phyloP scores from a whole-genome alignment of 1,140 invertebrate species.

The Spodoptera frugiperda region DNA sequence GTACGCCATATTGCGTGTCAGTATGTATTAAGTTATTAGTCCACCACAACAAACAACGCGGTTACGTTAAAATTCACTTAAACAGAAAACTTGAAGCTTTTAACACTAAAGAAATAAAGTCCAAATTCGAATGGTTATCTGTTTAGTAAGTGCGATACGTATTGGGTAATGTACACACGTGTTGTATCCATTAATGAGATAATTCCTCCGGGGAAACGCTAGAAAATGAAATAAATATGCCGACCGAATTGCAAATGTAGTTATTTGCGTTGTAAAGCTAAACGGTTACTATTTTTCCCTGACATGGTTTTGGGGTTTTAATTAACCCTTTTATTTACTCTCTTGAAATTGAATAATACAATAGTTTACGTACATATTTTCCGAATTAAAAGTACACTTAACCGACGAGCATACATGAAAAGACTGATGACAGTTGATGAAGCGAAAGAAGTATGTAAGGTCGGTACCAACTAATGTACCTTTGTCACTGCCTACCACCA shows the following conservation, averaged over 20 bases:
- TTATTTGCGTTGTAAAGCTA: slow-evolving; percentile 51
- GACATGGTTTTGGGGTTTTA: slow-evolving; percentile 1
- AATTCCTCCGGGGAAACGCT: slow-evolving; percentile 57
- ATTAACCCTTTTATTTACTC: slow-evolving; percentile 4
- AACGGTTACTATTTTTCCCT: slow-evolving; percentile 22
- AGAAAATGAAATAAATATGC: slow-evolving; percentile 57
- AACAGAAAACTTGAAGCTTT: slow-evolving; percentile 10
- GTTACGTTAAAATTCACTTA: slow-evolving; percentile 1
- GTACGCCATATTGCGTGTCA: slow-evolving; percentile 32
- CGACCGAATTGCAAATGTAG: slow-evolving; percentile 55
- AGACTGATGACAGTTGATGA: no score
- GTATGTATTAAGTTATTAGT: slow-evolving; percentile 54
- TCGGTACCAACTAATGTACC: no score
- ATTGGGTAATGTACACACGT: slow-evolving; percentile 51
- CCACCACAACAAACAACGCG: slow-evolving; percentile 43
- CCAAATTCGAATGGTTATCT: slow-evolving; percentile 26
- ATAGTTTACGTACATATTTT: no score
- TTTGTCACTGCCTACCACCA: no score
- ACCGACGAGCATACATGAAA: no score
- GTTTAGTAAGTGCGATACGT: slow-evolving; percentile 26
- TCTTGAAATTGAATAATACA: no score
- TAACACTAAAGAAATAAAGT: slow-evolving; percentile 29
- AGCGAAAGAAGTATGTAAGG: no score
- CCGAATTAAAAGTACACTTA: no score
- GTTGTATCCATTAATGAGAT: slow-evolving; percentile 62